A percentile compares a stretch with the other conserved stretches of the same genome.
These are phyloP conservation scores for Xenops minutus DNA, from an alignment of 2,797 vertebrate genomes.

Conservation along the genomic window DNA sequence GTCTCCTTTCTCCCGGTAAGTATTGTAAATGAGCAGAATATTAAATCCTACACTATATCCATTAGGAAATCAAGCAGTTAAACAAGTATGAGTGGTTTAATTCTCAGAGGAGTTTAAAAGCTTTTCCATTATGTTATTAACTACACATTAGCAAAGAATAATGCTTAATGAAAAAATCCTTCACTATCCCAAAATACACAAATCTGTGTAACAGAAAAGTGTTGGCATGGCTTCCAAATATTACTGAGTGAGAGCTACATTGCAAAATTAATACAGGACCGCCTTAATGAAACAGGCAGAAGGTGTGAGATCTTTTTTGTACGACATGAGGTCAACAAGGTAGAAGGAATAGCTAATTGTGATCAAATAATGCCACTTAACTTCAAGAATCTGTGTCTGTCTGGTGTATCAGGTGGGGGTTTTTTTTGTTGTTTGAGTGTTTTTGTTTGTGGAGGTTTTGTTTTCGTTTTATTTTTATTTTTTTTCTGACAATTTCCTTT, in stretches of 20 bases:
- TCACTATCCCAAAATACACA: conserved; percentile 50
- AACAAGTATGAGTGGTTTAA: conserved; percentile 40
- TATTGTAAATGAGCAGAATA: conserved; percentile 44
- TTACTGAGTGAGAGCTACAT: neutral
- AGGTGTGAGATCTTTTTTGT: neutral
- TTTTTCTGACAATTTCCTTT: neutral
- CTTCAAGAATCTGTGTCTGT: neutral
- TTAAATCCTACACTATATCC: conserved; percentile 44
- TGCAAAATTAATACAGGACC: neutral
- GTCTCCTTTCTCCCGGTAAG: conserved; percentile 11
- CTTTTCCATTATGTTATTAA: conserved; percentile 54
- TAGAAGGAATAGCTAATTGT: neutral
- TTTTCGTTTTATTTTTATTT: too few species aligned
- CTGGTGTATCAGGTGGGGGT: fast-evolving
- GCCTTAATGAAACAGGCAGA: neutral
- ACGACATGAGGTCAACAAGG: neutral
- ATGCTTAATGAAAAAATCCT: conserved; percentile 49
- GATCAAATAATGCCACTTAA: neutral
- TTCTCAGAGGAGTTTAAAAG: conserved; percentile 40
- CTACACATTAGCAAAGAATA: conserved; percentile 44
- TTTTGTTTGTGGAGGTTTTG: neutral
- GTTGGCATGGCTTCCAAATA: neutral
- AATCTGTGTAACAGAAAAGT: neutral
- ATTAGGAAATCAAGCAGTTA: conserved; percentile 60
- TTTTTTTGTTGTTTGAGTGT: fast-evolving